Percentiles rank a stretch among this genome's conserved stretches.
phyloP scores from a whole-genome alignment of 1,140 invertebrate species.

The Monochamus saltuarius region DNA sequence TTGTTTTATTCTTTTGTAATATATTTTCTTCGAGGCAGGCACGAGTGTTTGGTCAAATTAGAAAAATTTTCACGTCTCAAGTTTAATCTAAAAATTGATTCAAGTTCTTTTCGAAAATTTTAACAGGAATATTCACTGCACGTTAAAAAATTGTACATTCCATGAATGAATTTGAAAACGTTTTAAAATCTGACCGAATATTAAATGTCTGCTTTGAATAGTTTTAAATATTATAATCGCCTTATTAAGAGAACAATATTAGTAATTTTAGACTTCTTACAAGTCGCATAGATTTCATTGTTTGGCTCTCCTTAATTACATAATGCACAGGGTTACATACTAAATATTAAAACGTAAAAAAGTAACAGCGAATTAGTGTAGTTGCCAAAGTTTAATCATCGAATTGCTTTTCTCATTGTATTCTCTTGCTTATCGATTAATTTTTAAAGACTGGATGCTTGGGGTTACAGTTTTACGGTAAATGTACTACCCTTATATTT shows the following conservation, averaged over 20 bases:
- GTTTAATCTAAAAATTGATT: no score
- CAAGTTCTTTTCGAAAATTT: no score
- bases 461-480: conserved; percentile 12
- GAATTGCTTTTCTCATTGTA: conserved; percentile 12
- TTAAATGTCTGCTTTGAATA: conserved; percentile 6
- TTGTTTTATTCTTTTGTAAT: conserved; percentile 26
- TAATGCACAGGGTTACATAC: conserved; percentile 39
- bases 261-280: conserved; percentile 21
- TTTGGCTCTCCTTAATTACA: conserved; percentile 24
- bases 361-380: conserved; percentile 36
- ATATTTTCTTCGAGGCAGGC: conserved; percentile 11
- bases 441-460: conserved; percentile 10
- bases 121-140: no score
- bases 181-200: no score
- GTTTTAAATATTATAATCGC: conserved; percentile 23
- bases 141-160: no score
- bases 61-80: background rate
- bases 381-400: conserved; percentile 20
- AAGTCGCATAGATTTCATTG: conserved; percentile 1
- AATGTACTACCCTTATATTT: conserved; percentile 6
- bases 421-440: conserved; percentile 23
- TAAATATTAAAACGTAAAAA: conserved; percentile 28
- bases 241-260: conserved; percentile 24
- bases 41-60: background rate
- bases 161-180: no score